Conservation (phyloP, 2,888 invertebrate genomes). For the Strigamia maritima region DNA sequence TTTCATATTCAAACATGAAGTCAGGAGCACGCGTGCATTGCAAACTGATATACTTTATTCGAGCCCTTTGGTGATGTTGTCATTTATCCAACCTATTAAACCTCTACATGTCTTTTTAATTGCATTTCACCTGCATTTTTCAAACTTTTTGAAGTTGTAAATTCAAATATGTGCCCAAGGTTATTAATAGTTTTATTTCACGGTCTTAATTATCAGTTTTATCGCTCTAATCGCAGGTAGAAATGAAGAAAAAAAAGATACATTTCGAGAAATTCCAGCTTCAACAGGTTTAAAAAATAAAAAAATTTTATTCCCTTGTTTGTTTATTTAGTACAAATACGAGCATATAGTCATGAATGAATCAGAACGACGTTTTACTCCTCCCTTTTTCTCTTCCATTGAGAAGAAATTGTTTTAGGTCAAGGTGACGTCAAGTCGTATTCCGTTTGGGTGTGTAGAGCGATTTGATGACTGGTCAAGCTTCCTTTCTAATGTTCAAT, state of each 20-base stretch:
- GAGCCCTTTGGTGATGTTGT: background rate
- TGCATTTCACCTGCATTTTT: background rate
- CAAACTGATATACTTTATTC: background rate
- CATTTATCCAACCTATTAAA: background rate
- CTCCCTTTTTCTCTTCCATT: conserved; percentile 26
- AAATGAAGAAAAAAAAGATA: background rate
- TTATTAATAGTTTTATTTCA: background rate
- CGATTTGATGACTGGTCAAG: conserved; percentile 7
- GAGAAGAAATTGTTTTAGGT: conserved; percentile 21
- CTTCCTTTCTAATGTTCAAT: background rate
- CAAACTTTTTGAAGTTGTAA: background rate
- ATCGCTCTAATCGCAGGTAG: background rate
- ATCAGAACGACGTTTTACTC: conserved; percentile 30
- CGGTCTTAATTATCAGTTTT: background rate
- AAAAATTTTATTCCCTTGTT: background rate
- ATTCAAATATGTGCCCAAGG: background rate
- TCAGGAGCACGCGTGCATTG: background rate
- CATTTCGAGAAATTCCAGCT: background rate
- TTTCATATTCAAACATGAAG: conserved; percentile 1
- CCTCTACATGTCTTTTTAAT: background rate
- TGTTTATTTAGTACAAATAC: background rate
- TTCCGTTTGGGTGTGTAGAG: background rate
- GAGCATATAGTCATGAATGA: conserved; percentile 5
- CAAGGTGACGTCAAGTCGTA: conserved; percentile 18
- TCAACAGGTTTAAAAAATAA: no score